These are phyloP conservation scores for Sprattus sprattus DNA, from an alignment of 2,113 vertebrate species.

Conservation along the genomic window DNA sequence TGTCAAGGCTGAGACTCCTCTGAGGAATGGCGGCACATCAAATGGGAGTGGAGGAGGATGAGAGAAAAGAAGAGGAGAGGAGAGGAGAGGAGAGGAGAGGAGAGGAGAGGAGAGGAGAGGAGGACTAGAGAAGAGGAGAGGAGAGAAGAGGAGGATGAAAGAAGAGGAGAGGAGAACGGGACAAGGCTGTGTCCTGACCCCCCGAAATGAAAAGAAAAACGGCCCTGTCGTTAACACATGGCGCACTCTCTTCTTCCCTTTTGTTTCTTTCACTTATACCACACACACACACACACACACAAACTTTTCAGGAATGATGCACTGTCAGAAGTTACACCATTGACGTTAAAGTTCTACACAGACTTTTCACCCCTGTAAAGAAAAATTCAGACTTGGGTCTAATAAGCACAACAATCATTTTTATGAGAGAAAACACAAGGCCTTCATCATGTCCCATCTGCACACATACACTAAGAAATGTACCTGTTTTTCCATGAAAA, in stretches of 20 bases:
- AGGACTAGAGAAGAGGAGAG: no score
- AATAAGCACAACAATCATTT: background rate
- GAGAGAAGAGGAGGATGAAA: no score
- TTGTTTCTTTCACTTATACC: background rate
- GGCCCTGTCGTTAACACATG: no score
- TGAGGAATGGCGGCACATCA: background rate
- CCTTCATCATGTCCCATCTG: background rate
- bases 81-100: no score
- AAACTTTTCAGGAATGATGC: background rate
- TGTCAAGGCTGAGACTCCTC: background rate
- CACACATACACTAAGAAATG: no score
- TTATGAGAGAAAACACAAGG: background rate
- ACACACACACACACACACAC: background rate
- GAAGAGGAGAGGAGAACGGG: no score
- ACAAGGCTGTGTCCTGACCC: no score
- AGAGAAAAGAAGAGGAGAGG: no score
- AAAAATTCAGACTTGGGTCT: background rate
- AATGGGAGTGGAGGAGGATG: background rate
- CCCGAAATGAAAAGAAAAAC: no score
- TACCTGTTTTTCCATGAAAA: no score
- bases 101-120: no score
- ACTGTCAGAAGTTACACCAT: background rate
- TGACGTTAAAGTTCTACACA: background rate
- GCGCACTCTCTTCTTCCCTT: background rate
- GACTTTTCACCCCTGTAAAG: background rate